Evolutionary conservation across 2,797 vertebrate genomes (phyloP).

Genomic region (Huso huso): DNA sequence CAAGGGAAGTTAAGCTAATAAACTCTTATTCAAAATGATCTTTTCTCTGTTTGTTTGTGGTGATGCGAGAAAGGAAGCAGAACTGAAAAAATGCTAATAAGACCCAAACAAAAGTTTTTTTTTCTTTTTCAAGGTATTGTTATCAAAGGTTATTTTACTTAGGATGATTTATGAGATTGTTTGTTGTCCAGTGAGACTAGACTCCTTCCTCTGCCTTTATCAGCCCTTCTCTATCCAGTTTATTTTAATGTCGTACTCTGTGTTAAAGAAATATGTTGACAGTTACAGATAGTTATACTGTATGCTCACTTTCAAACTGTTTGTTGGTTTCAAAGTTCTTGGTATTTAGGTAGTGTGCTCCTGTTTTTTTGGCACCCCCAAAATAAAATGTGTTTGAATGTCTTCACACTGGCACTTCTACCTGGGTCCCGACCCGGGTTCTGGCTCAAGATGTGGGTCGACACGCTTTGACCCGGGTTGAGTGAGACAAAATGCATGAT

Average conservation of each 20-base stretch:
- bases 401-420: too few species aligned
- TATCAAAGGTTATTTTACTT: conserved; percentile 24
- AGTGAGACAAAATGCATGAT: too few species aligned
- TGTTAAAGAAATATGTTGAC: too few species aligned
- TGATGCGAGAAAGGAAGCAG: not conserved
- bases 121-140: conserved; percentile 29
- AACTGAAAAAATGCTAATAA: conserved; percentile 30
- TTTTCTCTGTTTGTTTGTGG: conserved; percentile 19
- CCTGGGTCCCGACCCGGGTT: too few species aligned
- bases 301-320: too few species aligned
- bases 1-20: conserved; percentile 18
- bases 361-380: too few species aligned
- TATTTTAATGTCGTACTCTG: conserved; percentile 14
- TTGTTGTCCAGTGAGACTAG: conserved; percentile 23
- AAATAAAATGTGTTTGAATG: too few species aligned
- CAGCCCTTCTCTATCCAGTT: conserved; percentile 18
- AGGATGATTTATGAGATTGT: conserved; percentile 33
- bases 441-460: too few species aligned
- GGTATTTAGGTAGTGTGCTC: too few species aligned
- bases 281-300: too few species aligned
- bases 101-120: not conserved
- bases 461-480: too few species aligned
- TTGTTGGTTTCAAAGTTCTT: too few species aligned
- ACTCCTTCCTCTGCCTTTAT: conserved; percentile 11
- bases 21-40: conserved; percentile 21